Evolutionary conservation across 2,797 vertebrate species (phyloP), one percentile per base, ranked within the genome.

Genomic region (Sebastes cheni): DNA sequence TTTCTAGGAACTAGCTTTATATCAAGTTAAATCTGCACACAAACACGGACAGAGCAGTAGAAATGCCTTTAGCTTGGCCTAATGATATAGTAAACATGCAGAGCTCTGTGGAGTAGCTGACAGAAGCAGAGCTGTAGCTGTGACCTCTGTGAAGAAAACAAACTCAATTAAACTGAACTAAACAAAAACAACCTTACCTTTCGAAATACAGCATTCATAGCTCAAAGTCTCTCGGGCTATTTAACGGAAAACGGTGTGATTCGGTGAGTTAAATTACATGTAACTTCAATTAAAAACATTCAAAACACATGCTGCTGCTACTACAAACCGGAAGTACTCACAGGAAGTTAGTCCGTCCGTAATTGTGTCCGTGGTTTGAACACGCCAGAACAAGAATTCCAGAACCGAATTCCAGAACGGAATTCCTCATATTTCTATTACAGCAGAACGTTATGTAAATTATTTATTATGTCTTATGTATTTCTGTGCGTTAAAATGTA

Each of bases 171-270:
- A 36, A 36, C 34, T 34, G 1, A 34, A 34, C 34, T 12, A 36
- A 36, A 36, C 34, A 36, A 10, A 22, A 16, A 4, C 1, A 29
- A 8, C 1, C 2, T 77, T 72, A 95, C 93, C 90, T 90, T 91
- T n/a, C 85, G 60, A 70, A 92, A 62, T 1, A 83, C 65, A 0
- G 67, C 3, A 54, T 73, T 93, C 93, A 94, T 95, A 0, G 5
- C 13, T 79, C 18, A 1, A 2, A 6, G 2, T 69, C 9, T 56
- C 10, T n/a, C 1, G 2, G n/a, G 72, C 4, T 1, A 13, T 13
- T 5, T 4, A 25, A 1, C 18, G 6, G 34, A 0, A 36, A 36
- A 36, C 1, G 8, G 1, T 50, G 42, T 18, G 13, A 39, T 18
- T 32, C 11, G 7, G 10, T 1, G 2, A 6, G 11, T 50, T 5